Evolutionary conservation across 2,888 invertebrate species (phyloP), one percentile per base, ranked within the genome.

Genomic region (Agrochola lychnidis): DNA sequence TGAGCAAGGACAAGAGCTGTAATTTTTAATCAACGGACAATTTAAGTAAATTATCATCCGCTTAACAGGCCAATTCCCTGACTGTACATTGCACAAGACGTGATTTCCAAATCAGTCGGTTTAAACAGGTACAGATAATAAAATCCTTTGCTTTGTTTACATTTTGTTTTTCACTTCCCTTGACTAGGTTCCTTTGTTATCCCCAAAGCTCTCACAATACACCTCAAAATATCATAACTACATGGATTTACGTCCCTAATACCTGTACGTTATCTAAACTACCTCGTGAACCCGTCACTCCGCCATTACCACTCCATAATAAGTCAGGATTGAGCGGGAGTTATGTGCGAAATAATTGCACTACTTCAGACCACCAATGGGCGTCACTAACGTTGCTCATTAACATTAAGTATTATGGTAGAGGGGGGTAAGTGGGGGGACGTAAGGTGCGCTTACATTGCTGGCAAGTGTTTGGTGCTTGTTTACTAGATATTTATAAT

Each of bases 291-390:
- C 53, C 69, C 69, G 53, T 78, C 79, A 78, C n/a, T 63, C 19
- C 45, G 4, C 57, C 67, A 70, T 68, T 62, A 69, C 51, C 53
- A 61, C 40, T 62, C 36, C 67, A 68, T 77, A 79, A 83, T 73
- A 87, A 79, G 63, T 84, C 70, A 76, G 70, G 12, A 78, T 87
- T 90, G 77, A 86, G 86, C 78, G 9, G 57, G 81, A 86, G 86
- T 88, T 87, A 87, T 85, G 85, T 86, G 78, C 57, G 63, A 71
- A 87, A 84, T 88, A 75, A 88, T 86, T 77, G 73, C 67, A 76
- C 63, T 74, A 72, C 79, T 87, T 75, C 45, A 78, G 82, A 66
- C 78, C 76, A 63, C 83, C 85, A 85, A 87, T 84, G 82, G 53
- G 63, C 79, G 73, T 81, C 79, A 74, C 73, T 87, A 85, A 85